Evolutionary conservation across 1,140 invertebrate genomes (phyloP), one percentile per base, ranked within the genome.

Genomic region (Drosophila eugracilis): DNA sequence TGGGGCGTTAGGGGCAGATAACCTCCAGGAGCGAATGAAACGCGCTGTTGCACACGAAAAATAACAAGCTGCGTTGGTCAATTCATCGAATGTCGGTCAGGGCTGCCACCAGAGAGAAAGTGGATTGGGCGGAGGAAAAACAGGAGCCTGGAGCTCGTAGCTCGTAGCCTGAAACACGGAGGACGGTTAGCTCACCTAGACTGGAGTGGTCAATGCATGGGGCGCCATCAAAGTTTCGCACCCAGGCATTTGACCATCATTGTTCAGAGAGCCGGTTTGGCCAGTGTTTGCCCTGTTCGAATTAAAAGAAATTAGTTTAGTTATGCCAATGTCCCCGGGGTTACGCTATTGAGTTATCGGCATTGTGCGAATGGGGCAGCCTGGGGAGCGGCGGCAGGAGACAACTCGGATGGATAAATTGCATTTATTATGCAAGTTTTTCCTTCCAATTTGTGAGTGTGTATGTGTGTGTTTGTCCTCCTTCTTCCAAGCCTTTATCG

Each of bases 41-140:
- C 78, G 83, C 69, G 65, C 81, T 88, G 83, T 72, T 88, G 83
- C 83, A 88, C 83, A 88, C 83, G 45, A 88, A 75, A 86, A 78
- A 88, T 81, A 86, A 86, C 83, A 86, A 88, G 78, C 63, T 78
- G 74, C 78, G 67, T 86, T 88, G 83, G 83, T 88, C 83, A 88
- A 86, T 86, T 78, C 78, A 78, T 86, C 83, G 83, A 86, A 88
- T 86, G 83, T 88, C 83, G 83, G 78, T 86, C 83, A 81, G 63
- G 78, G 65, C 70, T 77, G 74, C 63, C 76, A 62, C 44, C 49
- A 37, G 67, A 32, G 37, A 28, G 36, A 47, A 65, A 26, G n/a
- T 58, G 14, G 15, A 14, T 14, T 34, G 21, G 19, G n/a, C 28
- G 19, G 44, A 15, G 24, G 21, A 12, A 4, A 32, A 32, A 0